Base-by-base conservation (phyloP, 2,113 vertebrate species). In the Kryptolebias marmoratus region DNA sequence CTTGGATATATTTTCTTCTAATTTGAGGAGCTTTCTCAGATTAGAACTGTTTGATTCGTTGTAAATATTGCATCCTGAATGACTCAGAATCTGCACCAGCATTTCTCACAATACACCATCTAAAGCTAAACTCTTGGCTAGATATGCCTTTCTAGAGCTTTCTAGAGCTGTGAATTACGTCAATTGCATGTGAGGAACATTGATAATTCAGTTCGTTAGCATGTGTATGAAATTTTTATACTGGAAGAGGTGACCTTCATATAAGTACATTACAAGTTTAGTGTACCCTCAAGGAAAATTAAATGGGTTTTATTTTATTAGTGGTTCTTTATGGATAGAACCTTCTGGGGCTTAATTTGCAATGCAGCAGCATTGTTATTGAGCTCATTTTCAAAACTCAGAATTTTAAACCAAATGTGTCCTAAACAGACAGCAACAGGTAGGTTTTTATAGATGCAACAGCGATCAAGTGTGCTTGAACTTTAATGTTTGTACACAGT, bases 171-270 rank as follows among this genome's bases (percentile, higher is more conserved):
- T 63, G 59, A 63, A 49, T 50, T 49, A n/a, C n/a, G 16, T 30
- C n/a, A 39, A 13, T 31, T 45, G 22, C 36, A 18, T 71, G 49
- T 71, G 49, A 9, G 10, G 58, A 27, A 53, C 58, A 53, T 52
- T 52, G 32, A 50, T 48, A 22, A 57, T 64, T 73, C 62, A 73
- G 16, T 50, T 44, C 2, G 15, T 45, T 42, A 30, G 16, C 56
- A 28, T 56, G 16, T 47, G 10, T 56, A 48, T 47, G 22, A 31
- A 10, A 36, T 8, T 47, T 27, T 44, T 11, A 8, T 63, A n/a
- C 15, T n/a, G 16, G 53, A 63, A 27, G 32, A 72, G 52, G 42
- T 48, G 28, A 58, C 31, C 47, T 42, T 16, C 50, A 48, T 57
- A 11, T 48, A 22, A 55, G 44, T 48, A 27, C 31, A 14, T 64